Conservation (phyloP, 2,113 vertebrate genomes). For the Hippocampus barbouri region DNA sequence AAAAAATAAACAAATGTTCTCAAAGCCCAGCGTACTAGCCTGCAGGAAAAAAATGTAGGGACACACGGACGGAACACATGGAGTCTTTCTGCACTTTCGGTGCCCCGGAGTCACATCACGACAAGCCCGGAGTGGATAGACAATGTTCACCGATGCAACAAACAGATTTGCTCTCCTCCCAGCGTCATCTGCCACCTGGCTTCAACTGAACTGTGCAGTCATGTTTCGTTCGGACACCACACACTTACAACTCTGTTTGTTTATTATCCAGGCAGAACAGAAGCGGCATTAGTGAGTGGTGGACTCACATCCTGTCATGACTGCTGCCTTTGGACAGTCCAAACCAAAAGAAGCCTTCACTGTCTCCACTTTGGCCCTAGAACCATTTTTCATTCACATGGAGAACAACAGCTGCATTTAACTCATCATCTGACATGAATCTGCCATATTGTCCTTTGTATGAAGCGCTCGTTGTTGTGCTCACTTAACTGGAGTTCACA, state of each 20-base stretch:
- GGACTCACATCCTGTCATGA: slow-evolving; percentile 13
- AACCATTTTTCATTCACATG: slow-evolving; percentile 18
- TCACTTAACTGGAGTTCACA: neutral
- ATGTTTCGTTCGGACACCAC: neutral
- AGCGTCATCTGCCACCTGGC: slow-evolving; percentile 60
- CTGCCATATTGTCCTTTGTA: slow-evolving; percentile 9
- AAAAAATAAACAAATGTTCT: neutral
- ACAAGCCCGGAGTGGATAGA: slow-evolving; percentile 56
- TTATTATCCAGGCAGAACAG: slow-evolving; percentile 11
- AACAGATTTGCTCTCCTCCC: slow-evolving; percentile 57
- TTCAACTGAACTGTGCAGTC: slow-evolving; percentile 17
- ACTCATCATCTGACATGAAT: slow-evolving; percentile 17
- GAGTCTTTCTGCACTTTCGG: slow-evolving; percentile 25
- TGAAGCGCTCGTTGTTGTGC: slow-evolving; percentile 18
- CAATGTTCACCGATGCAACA: slow-evolving; percentile 66
- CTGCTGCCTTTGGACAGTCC: slow-evolving; percentile 16
- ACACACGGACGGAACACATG: slow-evolving; percentile 35
- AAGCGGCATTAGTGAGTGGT: neutral
- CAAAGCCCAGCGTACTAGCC: neutral
- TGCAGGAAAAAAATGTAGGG: slow-evolving; percentile 26
- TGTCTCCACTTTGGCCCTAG: slow-evolving; percentile 8
- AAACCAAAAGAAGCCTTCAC: slow-evolving; percentile 10
- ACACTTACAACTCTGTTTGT: slow-evolving; percentile 16
- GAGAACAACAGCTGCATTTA: slow-evolving; percentile 4
- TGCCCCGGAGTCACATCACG: slow-evolving; percentile 51